Evolutionary conservation across 2,113 vertebrate species (phyloP), one percentile per base, ranked within the genome.

Genomic region (Antidorcas marsupialis): DNA sequence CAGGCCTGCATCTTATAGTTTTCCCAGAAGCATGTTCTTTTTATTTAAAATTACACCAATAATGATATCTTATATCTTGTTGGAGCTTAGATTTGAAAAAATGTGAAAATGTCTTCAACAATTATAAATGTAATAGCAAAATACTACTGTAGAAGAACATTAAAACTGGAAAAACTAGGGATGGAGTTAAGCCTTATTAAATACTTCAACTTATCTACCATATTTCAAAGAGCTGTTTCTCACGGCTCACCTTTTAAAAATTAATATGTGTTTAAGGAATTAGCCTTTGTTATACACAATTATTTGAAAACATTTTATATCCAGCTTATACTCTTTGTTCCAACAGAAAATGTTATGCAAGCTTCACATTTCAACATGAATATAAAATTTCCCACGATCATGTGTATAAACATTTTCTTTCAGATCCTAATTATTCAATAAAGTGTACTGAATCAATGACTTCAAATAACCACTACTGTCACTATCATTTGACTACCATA

Each of bases 101-200:
- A 79, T 79, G 78, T 60, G 36, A 95, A 93, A 95, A 96, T 50
- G 0, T 60, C 59, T 96, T 95, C 47, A 85, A 87, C 19, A 88
- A 60, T 60, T 76, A 78, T 97, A 92, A 91, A 60, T 97, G 16
- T 71, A 91, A 94, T 82, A 50, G 53, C 43, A 94, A 94, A 92
- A 93, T 47, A 64, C 10, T 85, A 60, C 36, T 23, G 94, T 12
- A 95, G n/a, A 25, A 86, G 59, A 97, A 89, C 7, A 92, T 5
- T 62, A 93, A 94, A 96, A 59, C 9, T 94, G 21, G 15, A 78
- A 96, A 89, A 89, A 71, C 14, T 81, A 83, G 50, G 36, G 21
- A 33, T 74, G 25, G 16, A 94, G 86, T 33, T 81, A 85, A 81
- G 47, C 19, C 47, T 55, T 92, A 81, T 33, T 85, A 76, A 96